Conservation (phyloP, 1,140 invertebrate genomes). For the Antheraea pernyi region DNA sequence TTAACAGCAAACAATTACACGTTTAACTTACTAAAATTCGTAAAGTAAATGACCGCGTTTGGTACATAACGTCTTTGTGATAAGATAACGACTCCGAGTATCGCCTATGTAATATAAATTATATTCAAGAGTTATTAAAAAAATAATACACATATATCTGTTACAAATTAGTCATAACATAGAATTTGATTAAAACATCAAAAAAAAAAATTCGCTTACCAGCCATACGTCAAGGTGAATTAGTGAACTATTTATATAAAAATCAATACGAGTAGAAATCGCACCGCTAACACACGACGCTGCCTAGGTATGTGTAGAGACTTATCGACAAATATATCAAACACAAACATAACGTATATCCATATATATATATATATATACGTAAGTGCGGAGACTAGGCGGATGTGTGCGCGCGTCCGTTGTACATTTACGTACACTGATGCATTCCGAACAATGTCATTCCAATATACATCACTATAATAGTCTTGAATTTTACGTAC, state of each 20-base stretch:
- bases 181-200: too few relatives aligned
- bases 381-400: constrained; percentile 15
- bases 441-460: constrained; percentile 65
- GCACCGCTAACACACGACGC: constrained; percentile 43
- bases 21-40: too few relatives aligned
- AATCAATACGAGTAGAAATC: constrained; percentile 68
- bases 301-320: constrained; percentile 38
- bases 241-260: constrained; percentile 57
- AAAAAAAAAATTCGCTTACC: constrained; percentile 42
- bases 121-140: too few relatives aligned
- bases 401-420: constrained; percentile 15
- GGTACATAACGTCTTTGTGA: too few relatives aligned
- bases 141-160: too few relatives aligned
- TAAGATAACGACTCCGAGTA: too few relatives aligned
- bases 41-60: too few relatives aligned
- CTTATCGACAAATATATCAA: constrained; percentile 35
- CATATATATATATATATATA: constrained; percentile 11
- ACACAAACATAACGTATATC: too few relatives aligned
- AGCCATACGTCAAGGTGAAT: constrained; percentile 70
- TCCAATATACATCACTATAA: constrained; percentile 25
- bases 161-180: too few relatives aligned
- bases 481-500: constrained; percentile 50
- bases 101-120: too few relatives aligned
- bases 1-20: too few relatives aligned
- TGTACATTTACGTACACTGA: constrained; percentile 60